phyloP scores from a whole-genome alignment of 2,113 vertebrate genomes.

The Ciconia stormi region DNA sequence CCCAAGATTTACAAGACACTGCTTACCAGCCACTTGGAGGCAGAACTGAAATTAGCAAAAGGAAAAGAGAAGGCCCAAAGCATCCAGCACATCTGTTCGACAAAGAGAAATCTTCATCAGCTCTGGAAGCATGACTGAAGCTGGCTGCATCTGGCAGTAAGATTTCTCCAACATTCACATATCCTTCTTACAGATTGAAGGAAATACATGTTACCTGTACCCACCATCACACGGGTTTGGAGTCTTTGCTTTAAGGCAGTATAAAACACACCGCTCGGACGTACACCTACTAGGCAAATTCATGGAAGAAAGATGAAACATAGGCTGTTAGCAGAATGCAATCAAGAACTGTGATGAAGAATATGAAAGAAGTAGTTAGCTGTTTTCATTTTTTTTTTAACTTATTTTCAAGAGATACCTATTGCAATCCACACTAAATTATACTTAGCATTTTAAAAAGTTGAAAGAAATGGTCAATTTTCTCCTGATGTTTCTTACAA shows the following conservation, averaged over 20 bases:
- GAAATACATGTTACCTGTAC: rapidly evolving
- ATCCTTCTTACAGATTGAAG: background rate
- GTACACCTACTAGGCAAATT: background rate
- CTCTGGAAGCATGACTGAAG: background rate
- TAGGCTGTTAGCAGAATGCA: background rate
- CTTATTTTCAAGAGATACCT: background rate
- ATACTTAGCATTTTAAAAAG: background rate
- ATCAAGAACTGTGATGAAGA: background rate
- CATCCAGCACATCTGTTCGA: background rate
- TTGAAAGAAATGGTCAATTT: background rate
- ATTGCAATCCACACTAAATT: background rate
- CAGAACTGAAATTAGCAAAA: background rate
- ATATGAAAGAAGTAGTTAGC: background rate
- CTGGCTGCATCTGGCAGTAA: background rate
- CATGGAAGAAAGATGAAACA: background rate
- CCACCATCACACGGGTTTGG: rapidly evolving
- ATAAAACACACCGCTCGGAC: background rate
- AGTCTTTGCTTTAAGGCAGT: background rate
- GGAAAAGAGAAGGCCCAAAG: constrained; percentile 11
- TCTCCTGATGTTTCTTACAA: background rate
- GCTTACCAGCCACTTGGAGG: background rate
- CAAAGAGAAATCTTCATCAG: background rate
- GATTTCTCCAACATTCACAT: background rate
- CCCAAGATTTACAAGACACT: background rate
- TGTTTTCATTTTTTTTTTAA: background rate